Conservation (phyloP, 2,888 invertebrate genomes). For the Mystacides longicornis region DNA sequence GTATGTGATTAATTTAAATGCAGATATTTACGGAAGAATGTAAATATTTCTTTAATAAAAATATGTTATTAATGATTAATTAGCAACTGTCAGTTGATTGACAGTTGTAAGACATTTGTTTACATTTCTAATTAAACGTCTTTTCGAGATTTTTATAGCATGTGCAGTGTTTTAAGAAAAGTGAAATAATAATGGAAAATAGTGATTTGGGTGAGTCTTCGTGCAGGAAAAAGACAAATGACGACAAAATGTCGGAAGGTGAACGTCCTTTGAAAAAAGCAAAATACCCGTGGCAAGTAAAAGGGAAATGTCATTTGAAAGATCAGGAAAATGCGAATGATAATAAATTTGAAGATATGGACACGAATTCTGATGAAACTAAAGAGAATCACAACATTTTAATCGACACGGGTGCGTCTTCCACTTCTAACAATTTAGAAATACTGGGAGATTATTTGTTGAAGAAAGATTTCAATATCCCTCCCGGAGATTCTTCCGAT, state of each 20-base stretch:
- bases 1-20: background rate
- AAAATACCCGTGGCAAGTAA: constrained; percentile 59
- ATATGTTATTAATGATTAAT: constrained; percentile 17
- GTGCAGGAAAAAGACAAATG: constrained; percentile 46
- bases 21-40: constrained; percentile 2
- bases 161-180: background rate
- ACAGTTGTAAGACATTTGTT: constrained; percentile 24
- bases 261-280: constrained; percentile 60
- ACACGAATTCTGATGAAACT: constrained; percentile 26
- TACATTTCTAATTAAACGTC: constrained; percentile 12
- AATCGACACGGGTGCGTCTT: constrained; percentile 11
- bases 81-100: constrained; percentile 26
- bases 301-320: constrained; percentile 56
- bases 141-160: background rate
- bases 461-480: constrained; percentile 28
- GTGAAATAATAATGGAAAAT: constrained; percentile 24
- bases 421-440: constrained; percentile 38
- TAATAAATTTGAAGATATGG: constrained; percentile 30
- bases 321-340: constrained; percentile 34
- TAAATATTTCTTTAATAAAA: constrained; percentile 3
- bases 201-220: constrained; percentile 40
- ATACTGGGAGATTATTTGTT: constrained; percentile 39
- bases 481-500: background rate
- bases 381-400: constrained; percentile 14
- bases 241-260: constrained; percentile 43